phyloP scores from a whole-genome alignment of 2,888 invertebrate genomes.

The Pandemis corylana region DNA sequence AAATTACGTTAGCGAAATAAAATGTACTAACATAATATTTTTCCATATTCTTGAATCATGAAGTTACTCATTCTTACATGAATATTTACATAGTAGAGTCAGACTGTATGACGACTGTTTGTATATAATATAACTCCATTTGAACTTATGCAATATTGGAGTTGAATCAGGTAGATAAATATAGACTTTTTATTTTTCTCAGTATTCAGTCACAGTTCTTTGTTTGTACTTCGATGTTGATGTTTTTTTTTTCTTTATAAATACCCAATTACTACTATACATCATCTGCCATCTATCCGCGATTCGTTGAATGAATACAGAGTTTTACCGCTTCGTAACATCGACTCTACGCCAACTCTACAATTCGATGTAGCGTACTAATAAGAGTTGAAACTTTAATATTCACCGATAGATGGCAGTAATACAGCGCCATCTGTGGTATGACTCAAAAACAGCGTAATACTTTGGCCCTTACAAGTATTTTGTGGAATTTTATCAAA shows the following conservation, averaged over 20 bases:
- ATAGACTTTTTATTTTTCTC: no score
- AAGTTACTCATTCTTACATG: neutral
- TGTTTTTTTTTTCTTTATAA: no score
- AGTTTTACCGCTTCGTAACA: neutral
- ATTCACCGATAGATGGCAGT: slow-evolving; percentile 19
- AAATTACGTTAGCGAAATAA: no score
- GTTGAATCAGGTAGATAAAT: neutral
- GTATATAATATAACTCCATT: neutral
- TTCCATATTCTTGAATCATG: neutral
- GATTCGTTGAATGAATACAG: neutral
- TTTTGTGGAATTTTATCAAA: neutral
- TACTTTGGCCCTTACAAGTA: neutral
- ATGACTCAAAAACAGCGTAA: neutral
- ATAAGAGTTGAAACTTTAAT: slow-evolving; percentile 7
- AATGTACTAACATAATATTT: neutral
- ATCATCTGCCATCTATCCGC: neutral
- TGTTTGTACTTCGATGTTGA: no score
- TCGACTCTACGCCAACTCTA: neutral
- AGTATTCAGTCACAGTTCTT: no score
- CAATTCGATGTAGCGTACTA: neutral
- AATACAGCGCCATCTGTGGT: slow-evolving; percentile 20
- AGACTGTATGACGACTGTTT: neutral
- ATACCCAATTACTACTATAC: no score
- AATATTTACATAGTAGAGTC: neutral
- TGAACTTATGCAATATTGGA: neutral